phyloP scores from a whole-genome alignment of 2,888 invertebrate genomes.

The Tinea trinotella region DNA sequence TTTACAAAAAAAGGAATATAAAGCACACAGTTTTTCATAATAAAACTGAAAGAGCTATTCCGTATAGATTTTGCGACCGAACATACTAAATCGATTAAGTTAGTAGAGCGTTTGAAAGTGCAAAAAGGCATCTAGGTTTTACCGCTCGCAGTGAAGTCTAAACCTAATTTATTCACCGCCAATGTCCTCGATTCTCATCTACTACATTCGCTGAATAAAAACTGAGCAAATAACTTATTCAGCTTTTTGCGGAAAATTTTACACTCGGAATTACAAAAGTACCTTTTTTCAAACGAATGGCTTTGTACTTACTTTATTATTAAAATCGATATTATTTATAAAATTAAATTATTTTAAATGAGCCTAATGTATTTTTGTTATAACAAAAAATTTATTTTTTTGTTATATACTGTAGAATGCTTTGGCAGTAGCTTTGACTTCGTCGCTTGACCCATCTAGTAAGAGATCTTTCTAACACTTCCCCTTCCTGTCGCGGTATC shows the following conservation, averaged over 20 bases:
- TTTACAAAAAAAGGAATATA: neutral
- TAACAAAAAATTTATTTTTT: too few relatives aligned
- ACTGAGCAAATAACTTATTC: neutral
- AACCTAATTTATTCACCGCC: conserved; percentile 18
- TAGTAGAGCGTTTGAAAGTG: conserved; percentile 2
- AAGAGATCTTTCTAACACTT: too few relatives aligned
- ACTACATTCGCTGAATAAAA: conserved; percentile 1
- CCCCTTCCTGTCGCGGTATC: too few relatives aligned
- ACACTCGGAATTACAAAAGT: neutral
- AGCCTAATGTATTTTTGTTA: too few relatives aligned
- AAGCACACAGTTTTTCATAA: neutral
- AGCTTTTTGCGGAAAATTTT: neutral
- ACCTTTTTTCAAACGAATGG: too few relatives aligned
- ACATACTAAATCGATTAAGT: conserved; percentile 14
- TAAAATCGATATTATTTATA: too few relatives aligned
- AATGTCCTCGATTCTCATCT: neutral
- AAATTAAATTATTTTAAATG: too few relatives aligned
- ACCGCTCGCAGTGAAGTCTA: conserved; percentile 11
- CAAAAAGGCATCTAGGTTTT: conserved; percentile 13
- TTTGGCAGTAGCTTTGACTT: too few relatives aligned
- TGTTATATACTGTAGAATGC: too few relatives aligned
- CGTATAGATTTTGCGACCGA: neutral
- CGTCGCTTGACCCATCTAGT: too few relatives aligned
- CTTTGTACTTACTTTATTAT: too few relatives aligned
- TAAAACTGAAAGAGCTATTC: neutral